Evolutionary conservation across 2,888 invertebrate genomes (phyloP), one percentile per base, ranked within the genome.

Genomic region (Tetrapedia diversipes): DNA sequence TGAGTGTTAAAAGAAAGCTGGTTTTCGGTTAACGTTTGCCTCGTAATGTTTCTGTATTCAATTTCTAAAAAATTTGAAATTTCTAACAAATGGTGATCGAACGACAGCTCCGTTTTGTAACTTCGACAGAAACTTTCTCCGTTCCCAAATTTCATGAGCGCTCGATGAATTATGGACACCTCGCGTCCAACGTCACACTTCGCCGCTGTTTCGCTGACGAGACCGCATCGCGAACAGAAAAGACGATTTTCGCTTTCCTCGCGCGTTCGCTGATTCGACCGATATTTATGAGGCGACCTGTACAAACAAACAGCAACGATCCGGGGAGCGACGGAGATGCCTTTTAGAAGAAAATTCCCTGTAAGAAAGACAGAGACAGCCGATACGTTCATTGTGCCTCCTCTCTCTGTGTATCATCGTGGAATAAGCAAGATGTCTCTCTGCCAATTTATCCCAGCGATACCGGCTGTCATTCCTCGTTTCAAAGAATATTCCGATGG

Each of bases 391-490:
- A 84, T 84, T 84, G 83, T 83, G 65, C n/a, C n/a, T n/a, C n/a
- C n/a, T 53, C 67, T 49, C 53, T 64, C 70, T 68, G 70, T 79
- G 79, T 77, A 72, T 82, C 74, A 71, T 78, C 80, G 73, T 72
- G 71, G 63, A 79, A 83, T 83, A 83, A 78, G 81, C 79, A 85
- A 85, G 84, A 83, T 66, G 79, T 74, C 83, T 77, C 81, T 79
- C 63, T 81, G 84, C 79, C 85, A 83, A 85, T 84, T 84, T 84
- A 83, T 76, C 75, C 67, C 66, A 47, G 47, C 83, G 76, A 83
- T 79, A 68, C 67, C 49, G 65, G 67, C 68, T 69, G 77, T 81
- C 77, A 66, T 83, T 81, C 56, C 72, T 70, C 76, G 56, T 78
- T 79, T 70, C 82, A 63, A 78, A 80, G 80, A 80, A 84, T 82